Evolutionary conservation across 1,140 invertebrate genomes (phyloP), one percentile per base, ranked within the genome.

Genomic region (Gonioctena quinquepunctata): DNA sequence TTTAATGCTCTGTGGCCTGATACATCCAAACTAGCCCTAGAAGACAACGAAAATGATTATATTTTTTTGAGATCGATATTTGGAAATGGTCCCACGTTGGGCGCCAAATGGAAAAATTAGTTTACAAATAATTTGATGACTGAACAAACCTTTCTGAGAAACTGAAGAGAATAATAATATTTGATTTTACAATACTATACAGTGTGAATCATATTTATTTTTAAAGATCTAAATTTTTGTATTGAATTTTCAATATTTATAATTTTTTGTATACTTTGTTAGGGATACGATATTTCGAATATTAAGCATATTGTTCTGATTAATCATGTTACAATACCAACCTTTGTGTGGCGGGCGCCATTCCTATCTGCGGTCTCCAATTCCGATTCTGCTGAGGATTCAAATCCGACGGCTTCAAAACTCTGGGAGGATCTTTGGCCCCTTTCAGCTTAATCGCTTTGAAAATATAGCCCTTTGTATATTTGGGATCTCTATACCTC

Each of bases 401-500:
- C 68, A 94, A 88, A 81, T 96, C 91, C 57, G 89, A 88, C 0
- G 94, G 94, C 82, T 95, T 95, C 26, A 98, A 85, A 1, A 95
- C 92, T 64, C 86, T 85, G 0, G 89, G 87, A 1, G 96, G 94
- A 59, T 92, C 88, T 23, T 86, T 86, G 18, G 89, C 91, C 5
- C 88, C 88, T 62, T 89, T 84, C 33, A 98, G 84, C 48, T 89
- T 85, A 33, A 84, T 87, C 11, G 96, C 93, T 18, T 91, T 89
- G 83, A 96, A 98, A 11, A 95, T 86, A 79, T 89, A 94, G 72
- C 90, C 90, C 1, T 86, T 85, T 0, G 87, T 83, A 85, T 92
- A 98, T 70, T 88, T 85, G 0, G 95, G 96, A 88, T 98, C 95
- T 65, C 89, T 82, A 81, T 87, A 98, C 49, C 89, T 85, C 1